Conservation (phyloP, 2,888 invertebrate genomes). For the Drosophila pullipes region DNA sequence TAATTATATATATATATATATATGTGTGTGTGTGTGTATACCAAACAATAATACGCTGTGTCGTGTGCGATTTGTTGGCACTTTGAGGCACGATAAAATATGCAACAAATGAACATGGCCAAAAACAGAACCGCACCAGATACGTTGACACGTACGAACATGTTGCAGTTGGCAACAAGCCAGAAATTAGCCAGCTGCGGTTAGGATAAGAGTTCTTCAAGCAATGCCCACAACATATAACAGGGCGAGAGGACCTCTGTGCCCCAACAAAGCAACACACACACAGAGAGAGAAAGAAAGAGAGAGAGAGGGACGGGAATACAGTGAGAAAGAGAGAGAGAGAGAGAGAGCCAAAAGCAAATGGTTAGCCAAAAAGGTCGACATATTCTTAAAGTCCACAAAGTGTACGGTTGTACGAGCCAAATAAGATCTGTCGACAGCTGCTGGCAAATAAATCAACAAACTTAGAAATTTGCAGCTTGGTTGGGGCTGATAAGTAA, state of each 20-base stretch:
- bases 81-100: conserved; percentile 50
- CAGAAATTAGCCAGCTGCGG: conserved; percentile 68
- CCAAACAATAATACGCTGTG: conserved; percentile 32
- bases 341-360: conserved; percentile 10
- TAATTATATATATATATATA: background rate
- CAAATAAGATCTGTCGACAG: conserved; percentile 41
- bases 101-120: conserved; percentile 73
- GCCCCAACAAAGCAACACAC: background rate
- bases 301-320: background rate
- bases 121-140: conserved; percentile 34
- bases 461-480: conserved; percentile 22
- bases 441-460: conserved; percentile 62
- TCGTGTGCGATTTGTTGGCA: conserved; percentile 60
- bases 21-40: background rate
- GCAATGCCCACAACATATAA: background rate
- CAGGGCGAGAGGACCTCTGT: background rate
- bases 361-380: conserved; percentile 46
- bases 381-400: conserved; percentile 18
- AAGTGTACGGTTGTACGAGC: conserved; percentile 8
- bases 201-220: conserved; percentile 48
- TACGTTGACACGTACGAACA: conserved; percentile 14
- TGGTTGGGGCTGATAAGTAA: conserved; percentile 14
- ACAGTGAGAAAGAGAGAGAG: background rate
- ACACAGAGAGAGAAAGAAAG: background rate
- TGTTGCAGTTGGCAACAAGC: conserved; percentile 57